Evolutionary conservation across 2,797 vertebrate genomes (phyloP).

Genomic region (Nasua narica): DNA sequence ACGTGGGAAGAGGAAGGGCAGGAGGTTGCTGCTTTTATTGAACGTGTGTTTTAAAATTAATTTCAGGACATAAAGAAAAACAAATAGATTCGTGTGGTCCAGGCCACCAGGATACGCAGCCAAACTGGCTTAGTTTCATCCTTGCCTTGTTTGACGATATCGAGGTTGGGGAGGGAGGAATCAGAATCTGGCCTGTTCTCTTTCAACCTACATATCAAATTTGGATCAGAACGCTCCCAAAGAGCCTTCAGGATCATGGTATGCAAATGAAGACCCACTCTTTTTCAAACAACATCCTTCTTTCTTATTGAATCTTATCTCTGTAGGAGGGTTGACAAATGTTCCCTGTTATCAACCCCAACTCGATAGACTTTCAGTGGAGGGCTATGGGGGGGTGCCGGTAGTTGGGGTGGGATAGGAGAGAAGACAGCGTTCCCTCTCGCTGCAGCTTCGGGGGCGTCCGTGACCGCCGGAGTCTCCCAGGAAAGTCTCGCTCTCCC

Average conservation of each 20-base stretch:
- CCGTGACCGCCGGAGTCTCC: not conserved
- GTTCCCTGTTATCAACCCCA: slow-evolving; percentile 20
- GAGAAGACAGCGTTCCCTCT: not conserved
- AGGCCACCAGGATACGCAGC: not conserved
- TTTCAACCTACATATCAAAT: slow-evolving; percentile 30
- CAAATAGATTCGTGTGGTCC: not conserved
- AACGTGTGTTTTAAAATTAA: not conserved
- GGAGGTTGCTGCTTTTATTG: not conserved
- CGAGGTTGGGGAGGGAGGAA: not conserved
- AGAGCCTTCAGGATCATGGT: not conserved
- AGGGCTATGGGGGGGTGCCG: not conserved
- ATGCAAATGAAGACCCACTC: slow-evolving; percentile 62
- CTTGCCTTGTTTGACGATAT: not conserved
- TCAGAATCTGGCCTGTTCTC: slow-evolving; percentile 16
- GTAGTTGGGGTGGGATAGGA: not conserved
- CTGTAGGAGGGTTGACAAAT: slow-evolving; percentile 60
- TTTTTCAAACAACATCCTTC: slow-evolving; percentile 39
- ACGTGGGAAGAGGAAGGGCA: not conserved
- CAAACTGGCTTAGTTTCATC: not conserved
- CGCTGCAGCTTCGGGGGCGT: not conserved
- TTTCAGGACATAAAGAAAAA: not conserved
- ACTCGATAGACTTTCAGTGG: not conserved
- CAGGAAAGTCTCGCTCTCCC: not conserved
- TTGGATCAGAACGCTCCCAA: not conserved
- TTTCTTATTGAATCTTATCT: slow-evolving; percentile 33